These are phyloP conservation scores for Alloplasta piceator DNA, from an alignment of 2,888 invertebrate species.

Conservation along the genomic window DNA sequence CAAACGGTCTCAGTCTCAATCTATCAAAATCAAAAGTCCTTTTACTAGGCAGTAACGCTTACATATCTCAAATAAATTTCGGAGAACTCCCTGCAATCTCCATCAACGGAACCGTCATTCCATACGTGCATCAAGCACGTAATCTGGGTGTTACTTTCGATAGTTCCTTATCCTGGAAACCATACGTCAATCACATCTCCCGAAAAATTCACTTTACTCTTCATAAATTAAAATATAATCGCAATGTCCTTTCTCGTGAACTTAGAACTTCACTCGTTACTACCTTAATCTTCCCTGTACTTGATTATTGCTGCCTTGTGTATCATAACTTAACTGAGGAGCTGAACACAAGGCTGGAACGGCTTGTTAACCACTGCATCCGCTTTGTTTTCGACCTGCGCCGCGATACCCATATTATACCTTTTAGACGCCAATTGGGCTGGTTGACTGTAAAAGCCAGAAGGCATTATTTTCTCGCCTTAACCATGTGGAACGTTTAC, in stretches of 20 bases:
- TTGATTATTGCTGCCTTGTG: slow-evolving; percentile 38
- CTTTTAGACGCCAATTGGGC: neutral
- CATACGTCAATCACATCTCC: neutral
- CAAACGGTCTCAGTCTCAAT: neutral
- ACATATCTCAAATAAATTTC: neutral
- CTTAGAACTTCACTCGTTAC: neutral
- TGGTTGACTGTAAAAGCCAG: neutral
- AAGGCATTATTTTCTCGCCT: neutral
- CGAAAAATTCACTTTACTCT: slow-evolving; percentile 18
- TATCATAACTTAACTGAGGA: slow-evolving; percentile 21
- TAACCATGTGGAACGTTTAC: neutral
- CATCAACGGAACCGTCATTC: neutral
- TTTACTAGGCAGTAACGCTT: slow-evolving; percentile 8
- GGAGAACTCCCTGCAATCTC: neutral
- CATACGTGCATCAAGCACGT: slow-evolving; percentile 10
- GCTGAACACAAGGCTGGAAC: slow-evolving; percentile 9
- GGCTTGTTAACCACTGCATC: slow-evolving; percentile 11
- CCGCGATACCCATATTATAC: slow-evolving; percentile 27
- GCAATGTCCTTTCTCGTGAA: neutral
- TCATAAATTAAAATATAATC: slow-evolving; percentile 13
- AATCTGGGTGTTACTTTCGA: slow-evolving; percentile 18
- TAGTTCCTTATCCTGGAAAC: slow-evolving; percentile 8
- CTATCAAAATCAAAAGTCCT: neutral
- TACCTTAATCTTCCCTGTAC: slow-evolving; percentile 1
- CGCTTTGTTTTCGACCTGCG: slow-evolving; percentile 39